Evolutionary conservation across 1,140 invertebrate species (phyloP).

Genomic region (Drosophila bifasciata): DNA sequence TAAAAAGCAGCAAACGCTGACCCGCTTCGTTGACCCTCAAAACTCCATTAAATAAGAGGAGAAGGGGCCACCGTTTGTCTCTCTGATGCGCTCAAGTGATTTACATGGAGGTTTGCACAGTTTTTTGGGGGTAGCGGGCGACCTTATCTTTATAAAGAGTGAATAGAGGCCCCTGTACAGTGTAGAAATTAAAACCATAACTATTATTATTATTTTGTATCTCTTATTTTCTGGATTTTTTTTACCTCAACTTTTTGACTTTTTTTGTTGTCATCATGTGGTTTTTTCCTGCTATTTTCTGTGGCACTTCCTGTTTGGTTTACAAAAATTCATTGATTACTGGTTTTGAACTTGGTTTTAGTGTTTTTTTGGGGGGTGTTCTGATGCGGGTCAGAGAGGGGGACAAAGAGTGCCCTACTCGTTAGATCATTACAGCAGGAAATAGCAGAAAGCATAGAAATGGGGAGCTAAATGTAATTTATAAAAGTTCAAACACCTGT

Average conservation of each 20-base stretch:
- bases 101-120: constrained; percentile 38
- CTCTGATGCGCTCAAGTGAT: constrained; percentile 61
- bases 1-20: too few species aligned
- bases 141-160: constrained; percentile 5
- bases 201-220: constrained; percentile 13
- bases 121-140: neutral
- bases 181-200: constrained; percentile 3
- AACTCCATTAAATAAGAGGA: constrained; percentile 9
- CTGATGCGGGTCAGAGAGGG: constrained; percentile 1
- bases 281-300: constrained; percentile 38
- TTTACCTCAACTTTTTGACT: constrained; percentile 17
- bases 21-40: constrained; percentile 61
- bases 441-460: too few species aligned
- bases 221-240: constrained; percentile 5
- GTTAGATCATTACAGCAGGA: too few species aligned
- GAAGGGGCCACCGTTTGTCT: neutral
- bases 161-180: neutral
- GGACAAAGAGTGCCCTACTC: neutral
- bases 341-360: constrained; percentile 4
- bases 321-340: constrained; percentile 35
- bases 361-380: constrained; percentile 4
- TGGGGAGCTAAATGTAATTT: too few species aligned
- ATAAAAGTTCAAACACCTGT: too few species aligned
- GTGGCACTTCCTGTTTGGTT: constrained; percentile 61
- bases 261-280: constrained; percentile 42